These are phyloP conservation scores for Acleris sparsana DNA, from an alignment of 2,888 invertebrate genomes.

Conservation along the genomic window DNA sequence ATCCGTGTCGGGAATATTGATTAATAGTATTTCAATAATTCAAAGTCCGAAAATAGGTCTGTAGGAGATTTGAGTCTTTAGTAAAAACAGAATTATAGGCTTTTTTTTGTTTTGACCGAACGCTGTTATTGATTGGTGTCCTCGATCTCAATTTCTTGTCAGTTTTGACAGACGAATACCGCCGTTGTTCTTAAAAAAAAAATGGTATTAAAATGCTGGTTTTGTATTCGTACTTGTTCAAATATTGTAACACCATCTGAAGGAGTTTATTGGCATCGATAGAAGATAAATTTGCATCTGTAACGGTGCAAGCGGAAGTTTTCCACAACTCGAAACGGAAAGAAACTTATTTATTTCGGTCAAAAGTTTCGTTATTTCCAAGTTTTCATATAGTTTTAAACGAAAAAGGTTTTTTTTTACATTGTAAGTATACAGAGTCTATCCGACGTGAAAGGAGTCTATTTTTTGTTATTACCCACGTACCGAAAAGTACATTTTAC, in stretches of 20 bases:
- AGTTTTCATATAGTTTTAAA: no score
- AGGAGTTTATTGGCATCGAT: constrained; percentile 5
- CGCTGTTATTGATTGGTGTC: constrained; percentile 15
- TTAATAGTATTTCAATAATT: constrained; percentile 27
- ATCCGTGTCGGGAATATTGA: constrained; percentile 30
- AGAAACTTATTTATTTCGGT: no score
- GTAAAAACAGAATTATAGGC: constrained; percentile 6
- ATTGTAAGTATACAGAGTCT: no score
- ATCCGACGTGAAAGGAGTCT: no score
- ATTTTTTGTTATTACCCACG: no score
- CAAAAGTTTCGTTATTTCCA: no score
- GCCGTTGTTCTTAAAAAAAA: not conserved
- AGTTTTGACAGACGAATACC: not conserved
- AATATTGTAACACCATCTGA: no score
- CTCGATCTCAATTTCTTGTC: constrained; percentile 17
- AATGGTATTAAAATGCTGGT: not conserved
- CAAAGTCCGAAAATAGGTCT: constrained; percentile 2
- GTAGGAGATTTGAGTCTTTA: constrained; percentile 7
- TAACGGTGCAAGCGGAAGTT: constrained; percentile 3
- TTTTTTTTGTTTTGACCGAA: constrained; percentile 10
- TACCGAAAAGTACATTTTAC: no score
- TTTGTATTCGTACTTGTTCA: no score
- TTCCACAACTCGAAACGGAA: no score
- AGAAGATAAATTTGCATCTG: constrained; percentile 8
- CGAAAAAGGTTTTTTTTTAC: no score